phyloP scores from a whole-genome alignment of 2,113 vertebrate species.

The Ptilonorhynchus violaceus region DNA sequence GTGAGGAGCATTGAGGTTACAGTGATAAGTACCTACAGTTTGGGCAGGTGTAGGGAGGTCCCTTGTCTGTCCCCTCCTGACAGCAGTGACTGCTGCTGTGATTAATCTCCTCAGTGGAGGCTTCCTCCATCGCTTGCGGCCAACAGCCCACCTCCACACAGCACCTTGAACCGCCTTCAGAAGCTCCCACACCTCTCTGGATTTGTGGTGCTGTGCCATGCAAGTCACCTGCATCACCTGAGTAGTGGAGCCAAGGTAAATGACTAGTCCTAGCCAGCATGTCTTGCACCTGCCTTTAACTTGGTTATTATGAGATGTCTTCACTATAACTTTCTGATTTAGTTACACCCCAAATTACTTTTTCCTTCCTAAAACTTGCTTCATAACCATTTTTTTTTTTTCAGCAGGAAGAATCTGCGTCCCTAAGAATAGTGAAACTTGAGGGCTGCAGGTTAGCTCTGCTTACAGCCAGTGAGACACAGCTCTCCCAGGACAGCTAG shows the following conservation, averaged over 20 bases:
- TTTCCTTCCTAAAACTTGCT: not conserved
- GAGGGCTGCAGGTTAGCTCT: not conserved
- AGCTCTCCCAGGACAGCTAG: not conserved
- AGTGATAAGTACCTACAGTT: not conserved
- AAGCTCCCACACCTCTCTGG: not conserved
- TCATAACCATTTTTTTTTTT: not conserved
- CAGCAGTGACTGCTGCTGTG: not conserved
- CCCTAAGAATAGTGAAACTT: not conserved
- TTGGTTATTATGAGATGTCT: fast-evolving
- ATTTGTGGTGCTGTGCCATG: not conserved
- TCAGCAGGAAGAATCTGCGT: not conserved
- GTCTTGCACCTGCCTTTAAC: not conserved
- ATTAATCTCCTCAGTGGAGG: not conserved
- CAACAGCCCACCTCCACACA: fast-evolving
- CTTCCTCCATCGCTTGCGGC: fast-evolving
- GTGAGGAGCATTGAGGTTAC: not conserved
- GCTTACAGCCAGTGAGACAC: not conserved
- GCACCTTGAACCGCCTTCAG: not conserved
- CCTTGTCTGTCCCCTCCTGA: not conserved
- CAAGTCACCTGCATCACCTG: not conserved
- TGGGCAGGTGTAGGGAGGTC: not conserved
- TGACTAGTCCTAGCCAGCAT: fast-evolving
- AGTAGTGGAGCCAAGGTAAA: not conserved
- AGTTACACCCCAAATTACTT: not conserved
- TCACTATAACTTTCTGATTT: not conserved